Percentiles rank a stretch among this genome's conserved stretches.
phyloP scores from a whole-genome alignment of 2,113 vertebrate species.

The Rhinolophus ferrumequinum region DNA sequence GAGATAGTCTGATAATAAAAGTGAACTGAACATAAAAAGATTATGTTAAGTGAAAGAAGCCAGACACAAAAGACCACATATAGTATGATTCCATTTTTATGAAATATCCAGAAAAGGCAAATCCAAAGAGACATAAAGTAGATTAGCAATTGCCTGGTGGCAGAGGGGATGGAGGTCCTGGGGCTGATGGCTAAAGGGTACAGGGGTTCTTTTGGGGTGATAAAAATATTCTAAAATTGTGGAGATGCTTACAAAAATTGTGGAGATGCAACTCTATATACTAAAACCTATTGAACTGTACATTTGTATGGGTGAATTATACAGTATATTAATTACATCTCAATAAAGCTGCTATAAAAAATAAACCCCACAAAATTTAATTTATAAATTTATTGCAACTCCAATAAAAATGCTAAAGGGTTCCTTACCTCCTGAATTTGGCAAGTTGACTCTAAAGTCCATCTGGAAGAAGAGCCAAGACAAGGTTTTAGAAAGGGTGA shows the following conservation, averaged over 20 bases:
- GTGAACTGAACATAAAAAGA: neutral
- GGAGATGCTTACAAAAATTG: neutral
- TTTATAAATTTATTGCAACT: neutral
- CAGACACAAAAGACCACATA: neutral
- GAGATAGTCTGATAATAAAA: neutral
- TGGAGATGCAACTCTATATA: neutral
- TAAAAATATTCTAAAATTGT: neutral
- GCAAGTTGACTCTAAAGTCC: neutral
- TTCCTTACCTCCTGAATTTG: neutral
- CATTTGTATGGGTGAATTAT: neutral
- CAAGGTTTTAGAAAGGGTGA: neutral
- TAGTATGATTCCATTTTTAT: too few species aligned
- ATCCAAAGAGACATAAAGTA: neutral
- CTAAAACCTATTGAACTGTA: neutral
- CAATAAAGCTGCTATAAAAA: neutral
- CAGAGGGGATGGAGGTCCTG: neutral
- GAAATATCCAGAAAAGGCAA: neutral
- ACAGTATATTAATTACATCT: neutral
- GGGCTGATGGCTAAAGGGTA: neutral
- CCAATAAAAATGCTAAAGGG: neutral
- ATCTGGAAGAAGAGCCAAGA: neutral
- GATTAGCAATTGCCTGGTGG: neutral
- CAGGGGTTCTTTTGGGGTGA: neutral
- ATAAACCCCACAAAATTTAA: neutral
- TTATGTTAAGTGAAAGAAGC: neutral